A percentile compares a stretch with the other conserved stretches of the same genome.
Evolutionary conservation across 2,797 vertebrate genomes (phyloP).

Genomic region (Danio kyathit): DNA sequence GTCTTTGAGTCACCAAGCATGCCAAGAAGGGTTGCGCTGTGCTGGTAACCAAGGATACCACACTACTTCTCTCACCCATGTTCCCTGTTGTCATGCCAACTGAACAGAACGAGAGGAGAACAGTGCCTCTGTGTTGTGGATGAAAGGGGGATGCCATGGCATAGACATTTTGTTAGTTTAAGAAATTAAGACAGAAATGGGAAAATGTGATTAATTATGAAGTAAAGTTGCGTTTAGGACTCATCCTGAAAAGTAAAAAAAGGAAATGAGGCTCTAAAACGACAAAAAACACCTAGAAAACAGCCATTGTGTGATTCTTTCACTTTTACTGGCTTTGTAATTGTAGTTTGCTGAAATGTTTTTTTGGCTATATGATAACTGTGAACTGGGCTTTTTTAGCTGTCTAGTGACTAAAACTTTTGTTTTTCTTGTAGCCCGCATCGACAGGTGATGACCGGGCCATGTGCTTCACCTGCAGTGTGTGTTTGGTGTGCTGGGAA

Average conservation of each 20-base stretch:
- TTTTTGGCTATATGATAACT: neutral
- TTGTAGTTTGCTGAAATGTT: neutral
- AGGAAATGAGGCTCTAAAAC: neutral
- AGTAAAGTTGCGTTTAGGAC: neutral
- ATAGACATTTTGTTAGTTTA: constrained; percentile 20
- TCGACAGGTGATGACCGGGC: constrained; percentile 98
- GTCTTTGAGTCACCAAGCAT: constrained; percentile 22
- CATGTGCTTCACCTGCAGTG: constrained; percentile 99
- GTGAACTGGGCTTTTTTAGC: neutral
- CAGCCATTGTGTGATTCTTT: too few species aligned
- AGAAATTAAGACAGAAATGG: neutral
- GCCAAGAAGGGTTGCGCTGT: constrained; percentile 43
- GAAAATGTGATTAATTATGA: constrained; percentile 7
- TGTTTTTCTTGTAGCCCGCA: constrained; percentile 82
- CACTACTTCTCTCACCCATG: constrained; percentile 41
- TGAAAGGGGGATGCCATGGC: constrained; percentile 37
- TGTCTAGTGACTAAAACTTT: neutral
- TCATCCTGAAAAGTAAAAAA: neutral
- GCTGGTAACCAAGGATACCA: constrained; percentile 54
- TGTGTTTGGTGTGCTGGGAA: constrained; percentile 99
- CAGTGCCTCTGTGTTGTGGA: constrained; percentile 43
- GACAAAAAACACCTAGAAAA: neutral
- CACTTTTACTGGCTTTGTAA: neutral
- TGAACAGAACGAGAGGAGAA: constrained; percentile 38
- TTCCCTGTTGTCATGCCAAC: constrained; percentile 64